phyloP scores from a whole-genome alignment of 2,888 invertebrate genomes.

The Dichetophora obliterata region DNA sequence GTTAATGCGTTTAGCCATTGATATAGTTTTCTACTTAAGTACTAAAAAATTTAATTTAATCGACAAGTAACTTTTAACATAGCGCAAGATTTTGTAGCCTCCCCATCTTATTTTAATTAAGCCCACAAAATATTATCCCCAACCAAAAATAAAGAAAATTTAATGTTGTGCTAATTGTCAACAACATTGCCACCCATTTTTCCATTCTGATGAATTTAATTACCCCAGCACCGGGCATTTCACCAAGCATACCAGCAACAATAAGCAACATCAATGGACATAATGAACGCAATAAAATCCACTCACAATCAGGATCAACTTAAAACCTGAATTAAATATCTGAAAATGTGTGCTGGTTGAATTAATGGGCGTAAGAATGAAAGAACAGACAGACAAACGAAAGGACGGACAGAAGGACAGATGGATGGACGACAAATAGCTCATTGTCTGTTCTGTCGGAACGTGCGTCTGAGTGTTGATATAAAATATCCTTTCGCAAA shows the following conservation, averaged over 20 bases:
- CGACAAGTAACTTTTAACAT: too few relatives aligned
- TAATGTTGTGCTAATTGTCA: slow-evolving; percentile 59
- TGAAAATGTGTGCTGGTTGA: slow-evolving; percentile 52
- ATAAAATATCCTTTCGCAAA: slow-evolving; percentile 50
- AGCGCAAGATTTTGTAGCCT: neutral
- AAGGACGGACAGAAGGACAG: neutral
- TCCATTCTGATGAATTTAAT: slow-evolving; percentile 6
- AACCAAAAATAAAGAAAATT: slow-evolving; percentile 57
- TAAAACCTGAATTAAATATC: slow-evolving; percentile 66
- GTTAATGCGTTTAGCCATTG: too few relatives aligned
- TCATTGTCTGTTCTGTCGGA: slow-evolving; percentile 37
- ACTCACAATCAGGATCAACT: slow-evolving; percentile 63
- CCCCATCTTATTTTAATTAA: neutral
- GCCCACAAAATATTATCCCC: slow-evolving; percentile 39
- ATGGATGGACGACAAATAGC: neutral
- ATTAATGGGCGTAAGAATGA: neutral
- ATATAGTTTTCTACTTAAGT: too few relatives aligned
- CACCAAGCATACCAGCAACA: slow-evolving; percentile 13
- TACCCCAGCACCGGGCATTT: slow-evolving; percentile 2
- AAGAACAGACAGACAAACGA: neutral
- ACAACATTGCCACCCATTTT: slow-evolving; percentile 50
- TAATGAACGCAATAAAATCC: slow-evolving; percentile 67
- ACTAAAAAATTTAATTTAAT: too few relatives aligned
- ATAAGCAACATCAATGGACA: slow-evolving; percentile 45
- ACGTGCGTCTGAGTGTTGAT: slow-evolving; percentile 30